These are phyloP conservation scores for Percina caprodes DNA, from an alignment of 2,113 vertebrate species.

Conservation along the genomic window DNA sequence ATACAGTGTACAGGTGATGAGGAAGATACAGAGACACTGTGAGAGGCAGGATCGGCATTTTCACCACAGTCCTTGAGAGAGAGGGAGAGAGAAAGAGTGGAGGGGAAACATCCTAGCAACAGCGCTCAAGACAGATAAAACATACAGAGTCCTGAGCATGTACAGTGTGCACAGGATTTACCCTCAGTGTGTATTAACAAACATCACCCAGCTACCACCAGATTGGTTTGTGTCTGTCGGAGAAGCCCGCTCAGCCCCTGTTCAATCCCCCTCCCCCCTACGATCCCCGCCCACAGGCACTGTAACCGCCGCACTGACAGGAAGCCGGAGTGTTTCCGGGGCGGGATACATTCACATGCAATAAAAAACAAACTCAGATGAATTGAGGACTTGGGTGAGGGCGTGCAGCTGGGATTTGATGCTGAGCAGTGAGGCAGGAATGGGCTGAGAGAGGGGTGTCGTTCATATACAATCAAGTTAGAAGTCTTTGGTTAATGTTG, in stretches of 20 bases:
- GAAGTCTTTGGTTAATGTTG: conserved; percentile 87
- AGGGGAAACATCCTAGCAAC: conserved; percentile 51
- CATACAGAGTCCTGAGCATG: conserved; percentile 87
- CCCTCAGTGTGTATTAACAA: conserved; percentile 89
- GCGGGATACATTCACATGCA: conserved; percentile 64
- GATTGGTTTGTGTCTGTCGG: conserved; percentile 84
- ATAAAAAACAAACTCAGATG: conserved; percentile 19
- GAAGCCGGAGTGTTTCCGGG: conserved; percentile 3
- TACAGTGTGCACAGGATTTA: conserved; percentile 88
- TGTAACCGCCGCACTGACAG: conserved; percentile 57
- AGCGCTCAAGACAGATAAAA: conserved; percentile 72
- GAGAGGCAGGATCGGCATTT: conserved; percentile 60
- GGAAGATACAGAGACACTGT: conserved; percentile 50
- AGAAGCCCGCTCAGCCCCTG: conserved; percentile 86
- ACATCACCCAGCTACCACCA: conserved; percentile 89
- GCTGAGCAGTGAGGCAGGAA: conserved; percentile 70
- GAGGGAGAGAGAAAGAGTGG: background rate
- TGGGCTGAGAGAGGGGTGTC: conserved; percentile 59
- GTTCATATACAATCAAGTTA: conserved; percentile 86
- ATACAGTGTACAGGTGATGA: conserved; percentile 62
- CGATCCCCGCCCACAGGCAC: conserved; percentile 80
- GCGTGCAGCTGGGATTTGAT: conserved; percentile 58
- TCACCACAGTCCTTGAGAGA: conserved; percentile 52
- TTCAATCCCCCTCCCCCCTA: conserved; percentile 65
- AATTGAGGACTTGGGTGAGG: conserved; percentile 27